Base-by-base conservation (phyloP, 2,888 invertebrate genomes). In the Lamproptera curius region DNA sequence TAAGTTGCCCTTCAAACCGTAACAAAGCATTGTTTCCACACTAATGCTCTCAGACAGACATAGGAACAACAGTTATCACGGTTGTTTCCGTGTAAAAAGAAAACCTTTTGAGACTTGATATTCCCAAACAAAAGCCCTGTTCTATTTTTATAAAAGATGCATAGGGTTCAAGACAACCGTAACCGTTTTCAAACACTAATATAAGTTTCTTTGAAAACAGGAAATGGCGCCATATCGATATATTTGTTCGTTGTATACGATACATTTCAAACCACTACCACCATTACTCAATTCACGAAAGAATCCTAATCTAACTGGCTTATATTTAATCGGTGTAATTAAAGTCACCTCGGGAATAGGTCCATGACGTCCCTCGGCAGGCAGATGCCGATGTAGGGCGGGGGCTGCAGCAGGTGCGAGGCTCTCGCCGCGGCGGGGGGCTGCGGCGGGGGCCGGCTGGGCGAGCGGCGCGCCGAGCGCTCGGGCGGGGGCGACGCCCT, bases 371-470 rank as follows among this genome's bases (percentile, higher is more conserved):
- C 91, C 46, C 89, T 83, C 5, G 95, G 95, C 57, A 95, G 83
- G 66, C 93, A 91, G 49, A 95, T 91, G 15, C 95, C 95, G 85
- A 94, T 90, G 67, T 93, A 94, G 55, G 89, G 84, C 4, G 63
- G 57, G 38, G 56, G 41, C 31, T 46, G 41, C 2, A 36, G 16
- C 39, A 42, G 44, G 44, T 34, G 55, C 55, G 55, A 68, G 59
- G 34, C 65, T 51, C 50, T 51, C 57, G 39, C 59, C 42, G 52
- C 41, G 55, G 57, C 46, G 57, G 17, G 50, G 44, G 15, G 23
- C 40, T 52, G 43, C 57, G 2, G 52, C 57, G 42, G 57, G 20
- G 20, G 20, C 20, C 6, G 20, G 4, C 4, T 6, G 16, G 57
- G 13, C 40, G 51, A 56, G 28, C 53, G 54, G 15, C 47, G 56